Conservation (phyloP, 2,888 invertebrate species). For the Synanthedon tipuliformis region DNA sequence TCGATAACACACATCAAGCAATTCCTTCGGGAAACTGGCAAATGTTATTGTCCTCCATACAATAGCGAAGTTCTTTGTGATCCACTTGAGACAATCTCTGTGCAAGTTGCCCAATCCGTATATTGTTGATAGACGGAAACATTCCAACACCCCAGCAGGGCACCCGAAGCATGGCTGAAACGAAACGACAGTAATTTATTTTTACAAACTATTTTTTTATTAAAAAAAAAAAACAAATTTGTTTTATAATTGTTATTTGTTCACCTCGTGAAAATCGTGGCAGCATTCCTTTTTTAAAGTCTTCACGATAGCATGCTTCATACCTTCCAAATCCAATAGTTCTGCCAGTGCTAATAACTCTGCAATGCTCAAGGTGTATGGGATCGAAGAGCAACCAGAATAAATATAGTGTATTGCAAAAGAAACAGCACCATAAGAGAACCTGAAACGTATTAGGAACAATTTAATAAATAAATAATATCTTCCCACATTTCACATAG, state of each 20-base stretch:
- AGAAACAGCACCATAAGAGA: conserved; percentile 86
- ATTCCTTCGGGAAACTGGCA: conserved; percentile 84
- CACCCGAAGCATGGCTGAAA: conserved; percentile 89
- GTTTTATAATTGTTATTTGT: not conserved
- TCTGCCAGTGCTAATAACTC: conserved; percentile 91
- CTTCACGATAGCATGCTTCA: conserved; percentile 91
- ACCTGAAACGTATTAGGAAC: conserved; percentile 56
- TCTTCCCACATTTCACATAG: no score
- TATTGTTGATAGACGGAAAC: conserved; percentile 85
- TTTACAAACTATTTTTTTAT: not conserved
- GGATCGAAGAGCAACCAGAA: conserved; percentile 90
- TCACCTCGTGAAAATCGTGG: conserved; percentile 92
- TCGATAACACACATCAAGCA: conserved; percentile 85
- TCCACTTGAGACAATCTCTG: conserved; percentile 88
- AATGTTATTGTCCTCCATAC: conserved; percentile 95
- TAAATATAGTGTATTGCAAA: conserved; percentile 95
- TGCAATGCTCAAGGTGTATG: conserved; percentile 86
- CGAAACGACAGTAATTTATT: conserved; percentile 1
- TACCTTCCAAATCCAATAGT: conserved; percentile 88
- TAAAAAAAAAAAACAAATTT: not conserved
- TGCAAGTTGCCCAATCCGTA: conserved; percentile 90
- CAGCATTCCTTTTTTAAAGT: conserved; percentile 90
- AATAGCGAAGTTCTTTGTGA: conserved; percentile 82
- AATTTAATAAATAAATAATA: not conserved
- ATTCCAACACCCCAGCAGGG: conserved; percentile 87